Percentiles rank a stretch among this genome's conserved stretches.
These are phyloP conservation scores for Pseudonaja textilis DNA, from an alignment of 2,113 vertebrate species.

Conservation along the genomic window DNA sequence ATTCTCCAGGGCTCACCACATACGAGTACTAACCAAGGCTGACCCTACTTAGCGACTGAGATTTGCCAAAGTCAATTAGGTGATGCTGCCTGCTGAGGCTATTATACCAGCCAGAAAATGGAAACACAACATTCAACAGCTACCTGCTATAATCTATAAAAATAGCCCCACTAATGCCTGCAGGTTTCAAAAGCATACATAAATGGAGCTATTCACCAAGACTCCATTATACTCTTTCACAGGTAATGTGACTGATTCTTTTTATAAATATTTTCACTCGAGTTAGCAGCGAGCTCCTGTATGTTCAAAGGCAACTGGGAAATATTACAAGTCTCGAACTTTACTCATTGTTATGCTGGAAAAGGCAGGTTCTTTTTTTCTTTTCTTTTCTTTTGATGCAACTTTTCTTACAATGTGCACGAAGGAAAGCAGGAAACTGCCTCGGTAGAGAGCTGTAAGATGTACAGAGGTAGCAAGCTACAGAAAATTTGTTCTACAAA, in stretches of 20 bases:
- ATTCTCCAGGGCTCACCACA: not conserved
- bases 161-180: conserved; percentile 71
- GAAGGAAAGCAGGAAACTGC: conserved; percentile 27
- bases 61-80: not conserved
- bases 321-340: conserved; percentile 48
- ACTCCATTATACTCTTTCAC: conserved; percentile 50
- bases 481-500: conserved; percentile 59
- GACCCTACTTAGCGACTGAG: not conserved
- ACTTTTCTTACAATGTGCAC: conserved; percentile 45
- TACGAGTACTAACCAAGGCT: not conserved
- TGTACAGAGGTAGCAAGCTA: conserved; percentile 61
- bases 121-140: conserved; percentile 79
- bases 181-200: conserved; percentile 65
- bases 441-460: conserved; percentile 47
- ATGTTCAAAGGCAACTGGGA: conserved; percentile 42
- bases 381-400: conserved; percentile 37
- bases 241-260: conserved; percentile 60
- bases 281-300: conserved; percentile 17
- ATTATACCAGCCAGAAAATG: conserved; percentile 62
- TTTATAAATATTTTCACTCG: not conserved
- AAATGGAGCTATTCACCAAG: conserved; percentile 59
- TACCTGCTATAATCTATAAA: conserved; percentile 74
- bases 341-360: conserved; percentile 48
- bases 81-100: not conserved
- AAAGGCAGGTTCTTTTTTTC: conserved; percentile 33